Percentiles rank a stretch among this genome's conserved stretches.
These are phyloP conservation scores for Pontoporia blainvillei DNA, from an alignment of 2,113 vertebrate genomes.

Conservation along the genomic window DNA sequence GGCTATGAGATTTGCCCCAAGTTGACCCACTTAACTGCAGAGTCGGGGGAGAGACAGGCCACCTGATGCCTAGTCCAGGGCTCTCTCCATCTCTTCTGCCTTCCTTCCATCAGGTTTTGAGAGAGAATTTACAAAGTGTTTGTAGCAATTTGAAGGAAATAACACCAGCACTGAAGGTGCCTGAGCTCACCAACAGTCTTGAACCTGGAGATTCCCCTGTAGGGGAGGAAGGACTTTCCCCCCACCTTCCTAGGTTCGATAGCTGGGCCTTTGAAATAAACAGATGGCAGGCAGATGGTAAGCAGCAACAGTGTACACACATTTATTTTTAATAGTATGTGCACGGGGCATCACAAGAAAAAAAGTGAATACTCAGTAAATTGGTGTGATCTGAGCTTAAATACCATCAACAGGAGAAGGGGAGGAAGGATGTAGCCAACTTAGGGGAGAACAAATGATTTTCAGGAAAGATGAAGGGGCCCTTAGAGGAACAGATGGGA, in stretches of 20 bases:
- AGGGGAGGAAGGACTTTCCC: background rate
- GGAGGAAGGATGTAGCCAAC: background rate
- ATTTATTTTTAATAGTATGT: background rate
- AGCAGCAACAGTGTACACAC: accelerated
- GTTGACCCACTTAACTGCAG: background rate
- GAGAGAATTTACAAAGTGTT: background rate
- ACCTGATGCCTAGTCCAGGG: too few species aligned
- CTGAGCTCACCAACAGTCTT: background rate
- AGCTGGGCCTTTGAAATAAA: background rate
- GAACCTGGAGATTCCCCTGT: too few species aligned
- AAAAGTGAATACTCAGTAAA: background rate
- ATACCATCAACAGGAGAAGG: background rate
- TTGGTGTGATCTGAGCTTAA: background rate
- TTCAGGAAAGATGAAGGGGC: background rate
- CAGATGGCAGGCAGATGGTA: background rate
- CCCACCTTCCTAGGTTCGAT: background rate
- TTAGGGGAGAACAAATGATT: background rate
- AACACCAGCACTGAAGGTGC: background rate
- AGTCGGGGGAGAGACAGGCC: accelerated
- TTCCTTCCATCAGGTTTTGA: background rate
- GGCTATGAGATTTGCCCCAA: background rate
- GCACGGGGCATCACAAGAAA: background rate
- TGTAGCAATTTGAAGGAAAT: background rate
- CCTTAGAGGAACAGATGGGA: background rate
- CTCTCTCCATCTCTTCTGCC: background rate